Conservation (phyloP, 2,113 vertebrate species). For the Anser brachyrhynchus region DNA sequence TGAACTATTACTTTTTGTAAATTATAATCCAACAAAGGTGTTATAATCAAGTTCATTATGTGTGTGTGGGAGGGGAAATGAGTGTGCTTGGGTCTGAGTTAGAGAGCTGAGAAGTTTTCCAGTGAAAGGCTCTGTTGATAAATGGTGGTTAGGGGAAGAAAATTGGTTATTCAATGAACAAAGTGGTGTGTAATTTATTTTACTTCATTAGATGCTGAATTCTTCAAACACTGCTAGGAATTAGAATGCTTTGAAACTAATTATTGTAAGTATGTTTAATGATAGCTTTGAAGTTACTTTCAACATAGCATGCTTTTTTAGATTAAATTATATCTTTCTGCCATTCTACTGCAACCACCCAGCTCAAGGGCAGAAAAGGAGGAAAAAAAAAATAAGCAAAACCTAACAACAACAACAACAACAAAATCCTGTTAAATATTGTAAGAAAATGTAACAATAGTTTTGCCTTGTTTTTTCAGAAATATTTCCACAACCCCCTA, state of each 20-base stretch:
- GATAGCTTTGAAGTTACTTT: constrained; percentile 71
- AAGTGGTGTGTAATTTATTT: constrained; percentile 74
- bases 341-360: constrained; percentile 10
- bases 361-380: neutral
- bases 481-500: neutral
- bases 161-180: constrained; percentile 76
- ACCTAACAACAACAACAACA: too few species aligned
- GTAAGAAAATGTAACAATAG: neutral
- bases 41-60: neutral
- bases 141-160: constrained; percentile 64
- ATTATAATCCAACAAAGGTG: neutral
- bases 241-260: constrained; percentile 71
- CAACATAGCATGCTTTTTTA: constrained; percentile 31
- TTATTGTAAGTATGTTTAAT: constrained; percentile 76
- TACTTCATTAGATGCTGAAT: constrained; percentile 75
- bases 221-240: constrained; percentile 67
- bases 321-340: constrained; percentile 59
- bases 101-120: constrained; percentile 35
- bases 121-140: constrained; percentile 62
- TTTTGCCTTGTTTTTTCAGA: neutral
- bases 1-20: neutral
- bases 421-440: neutral
- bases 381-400: neutral
- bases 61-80: neutral
- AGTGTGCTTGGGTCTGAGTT: neutral